Base-by-base conservation (phyloP, 2,797 vertebrate genomes). In the Lateolabrax maculatus region DNA sequence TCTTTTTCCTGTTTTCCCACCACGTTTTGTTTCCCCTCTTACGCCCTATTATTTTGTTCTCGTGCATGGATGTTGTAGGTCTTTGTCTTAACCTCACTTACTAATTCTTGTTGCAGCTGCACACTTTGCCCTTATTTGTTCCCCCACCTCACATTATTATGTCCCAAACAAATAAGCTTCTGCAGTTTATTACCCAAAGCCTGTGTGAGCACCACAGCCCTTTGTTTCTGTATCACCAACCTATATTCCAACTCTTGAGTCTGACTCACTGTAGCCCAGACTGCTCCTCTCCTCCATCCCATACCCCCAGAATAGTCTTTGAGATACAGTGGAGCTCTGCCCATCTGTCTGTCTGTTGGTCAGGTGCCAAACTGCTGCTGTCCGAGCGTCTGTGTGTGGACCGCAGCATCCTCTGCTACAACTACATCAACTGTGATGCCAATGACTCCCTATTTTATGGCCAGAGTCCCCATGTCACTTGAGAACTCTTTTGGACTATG, bases 371-470 rank as follows among this genome's bases (percentile, higher is more conserved):
- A 85, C 78, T 25, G 79, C 84, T 82, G 79, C 87, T 64, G 83
- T 78, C 82, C 21, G 25, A 66, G 71, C 71, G 12, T 84, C 67
- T 63, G 64, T 67, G 79, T 80, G 83, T 51, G 58, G 75, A 80
- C 83, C 15, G 74, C 87, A 79, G 81, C 78, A 8, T 75, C 84
- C 84, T 90, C 85, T 60, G 89, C 91, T 88, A 78, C 80, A 85
- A 73, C 89, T 88, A 75, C 92, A 91, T 91, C 88, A 79, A 87
- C 91, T 90, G 89, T 94, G 91, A 94, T 86, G 89, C 92, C 86
- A 89, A 41, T 90, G 89, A 90, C 91, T 92, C 90, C 93, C 94
- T 95, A 90, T 95, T 95, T 96, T 94, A 95, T 96, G 94, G 95
- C 95, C 95, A 95, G 94, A 95, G 94, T 94, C 94, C 92, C 80